Evolutionary conservation across 2,888 invertebrate species (phyloP), one percentile per base, ranked within the genome.

Genomic region (Melikaiella ostensackeni): DNA sequence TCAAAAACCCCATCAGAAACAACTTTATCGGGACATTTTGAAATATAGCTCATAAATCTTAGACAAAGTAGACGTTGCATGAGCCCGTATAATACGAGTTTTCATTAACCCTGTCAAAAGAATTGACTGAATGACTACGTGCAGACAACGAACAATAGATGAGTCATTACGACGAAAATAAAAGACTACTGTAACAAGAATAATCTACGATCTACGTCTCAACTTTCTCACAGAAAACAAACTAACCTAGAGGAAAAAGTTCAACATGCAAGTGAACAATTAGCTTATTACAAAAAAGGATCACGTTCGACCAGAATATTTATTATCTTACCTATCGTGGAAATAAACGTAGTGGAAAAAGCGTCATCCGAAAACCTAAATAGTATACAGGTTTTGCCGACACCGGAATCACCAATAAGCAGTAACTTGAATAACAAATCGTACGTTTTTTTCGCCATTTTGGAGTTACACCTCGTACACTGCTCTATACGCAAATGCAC

Each of bases 341-440:
- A 98, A 92, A 98, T 98, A 93, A 98, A 98, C 84, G 98, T 98
- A 78, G 97, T 96, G 86, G 97, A 98, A 92, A 98, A 98, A 86
- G 97, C 97, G 93, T 98, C 98, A 92, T 98, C 98, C 84, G 97
- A 97, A 93, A 98, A 98, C 91, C 98, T 95, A 92, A 98, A 98
- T 86, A 98, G 93, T 92, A 98, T 97, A 92, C 98, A 98, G 76
- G 98, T 98, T 92, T 98, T 98, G 86, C 98, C 98, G 85, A 98
- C 98, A 85, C 98, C 98, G 75, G 97, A 97, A 92, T 98, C 98
- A 84, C 98, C 98, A 92, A 98, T 98, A 86, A 98, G 93, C 85
- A 98, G 93, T 87, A 98, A 93, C 94, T 98, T 98, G 92, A 98
- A 98, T 89, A 98, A 93, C 90, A 98, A 94, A 93, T 98, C 98